Base-by-base conservation (phyloP, 2,888 invertebrate genomes). In the Plutella xylostella region DNA sequence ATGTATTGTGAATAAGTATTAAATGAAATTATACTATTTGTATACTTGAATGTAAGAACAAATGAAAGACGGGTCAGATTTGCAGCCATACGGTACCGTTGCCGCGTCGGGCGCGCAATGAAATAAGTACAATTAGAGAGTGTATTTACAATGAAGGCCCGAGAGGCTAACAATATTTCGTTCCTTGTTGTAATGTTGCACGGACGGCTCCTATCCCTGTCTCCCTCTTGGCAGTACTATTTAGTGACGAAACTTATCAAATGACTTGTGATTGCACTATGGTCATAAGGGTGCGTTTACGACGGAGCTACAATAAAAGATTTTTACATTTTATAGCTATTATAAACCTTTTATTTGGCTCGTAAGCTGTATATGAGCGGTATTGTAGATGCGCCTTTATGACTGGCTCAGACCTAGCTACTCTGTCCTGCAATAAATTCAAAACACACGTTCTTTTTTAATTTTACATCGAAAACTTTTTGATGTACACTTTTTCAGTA, bases 391-490 rank as follows among this genome's bases (percentile, higher is more conserved):
- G n/a, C n/a, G n/a, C n/a, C n/a, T n/a, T n/a, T n/a, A n/a, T n/a
- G n/a, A n/a, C n/a, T n/a, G n/a, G n/a, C n/a, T n/a, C n/a, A n/a
- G n/a, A n/a, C n/a, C 22, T 5, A 22, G 22, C 22, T 5, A 22
- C 22, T 22, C 9, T 22, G 22, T 22, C 22, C 22, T 49, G 48
- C 49, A 56, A 57, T 51, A 52, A 54, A 46, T 54, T 47, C 47
- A 43, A 44, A 40, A 63, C 35, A 46, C 65, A 67, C 58, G 53
- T 61, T 68, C 54, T 63, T 68, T 72, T 77, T 72, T 74, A 67
- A 74, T 78, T 79, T 80, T 79, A 78, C 78, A 80, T 80, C 76
- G 78, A 80, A 77, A 65, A 61, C 62, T 68, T 77, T 79, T 80
- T 77, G 79, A 77, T 78, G 80, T 75, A 74, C 76, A 75, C 74